Conservation (phyloP, 2,113 vertebrate genomes). For the Pampusana beccarii region DNA sequence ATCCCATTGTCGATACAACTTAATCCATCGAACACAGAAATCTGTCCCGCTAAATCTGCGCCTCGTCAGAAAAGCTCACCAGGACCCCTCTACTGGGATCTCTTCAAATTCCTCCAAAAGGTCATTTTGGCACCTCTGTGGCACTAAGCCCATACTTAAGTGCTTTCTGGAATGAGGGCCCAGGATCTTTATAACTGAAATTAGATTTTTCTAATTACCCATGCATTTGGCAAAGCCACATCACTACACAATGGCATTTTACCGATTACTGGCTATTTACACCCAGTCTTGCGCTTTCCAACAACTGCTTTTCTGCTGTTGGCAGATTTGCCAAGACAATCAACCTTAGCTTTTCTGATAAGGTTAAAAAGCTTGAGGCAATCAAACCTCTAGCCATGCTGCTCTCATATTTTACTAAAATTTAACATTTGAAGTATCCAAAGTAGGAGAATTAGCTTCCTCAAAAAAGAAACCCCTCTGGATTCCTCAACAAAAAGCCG, state of each 20-base stretch:
- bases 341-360: slow-evolving; percentile 55
- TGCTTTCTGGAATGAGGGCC: slow-evolving; percentile 20
- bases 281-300: slow-evolving; percentile 52
- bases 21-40: not conserved
- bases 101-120: not conserved
- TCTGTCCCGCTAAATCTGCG: not conserved
- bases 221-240: not conserved
- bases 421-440: slow-evolving; percentile 48
- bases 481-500: not conserved
- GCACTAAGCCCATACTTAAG: slow-evolving; percentile 13
- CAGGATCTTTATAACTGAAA: not conserved
- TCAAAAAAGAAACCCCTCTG: not conserved
- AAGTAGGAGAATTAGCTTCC: slow-evolving; percentile 6
- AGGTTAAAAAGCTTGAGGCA: slow-evolving; percentile 71
- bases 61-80: not conserved
- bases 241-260: slow-evolving; percentile 6
- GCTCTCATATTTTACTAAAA: slow-evolving; percentile 24
- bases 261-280: slow-evolving; percentile 37
- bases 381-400: slow-evolving; percentile 23
- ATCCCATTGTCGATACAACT: not conserved
- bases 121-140: slow-evolving; percentile 7
- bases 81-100: not conserved
- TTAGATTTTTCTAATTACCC: not conserved
- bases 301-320: slow-evolving; percentile 15
- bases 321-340: slow-evolving; percentile 59